A percentile compares a stretch with the other conserved stretches of the same genome.
These are phyloP conservation scores for Halcyon leucocephala DNA, from an alignment of 2,797 vertebrate genomes.

Conservation along the genomic window DNA sequence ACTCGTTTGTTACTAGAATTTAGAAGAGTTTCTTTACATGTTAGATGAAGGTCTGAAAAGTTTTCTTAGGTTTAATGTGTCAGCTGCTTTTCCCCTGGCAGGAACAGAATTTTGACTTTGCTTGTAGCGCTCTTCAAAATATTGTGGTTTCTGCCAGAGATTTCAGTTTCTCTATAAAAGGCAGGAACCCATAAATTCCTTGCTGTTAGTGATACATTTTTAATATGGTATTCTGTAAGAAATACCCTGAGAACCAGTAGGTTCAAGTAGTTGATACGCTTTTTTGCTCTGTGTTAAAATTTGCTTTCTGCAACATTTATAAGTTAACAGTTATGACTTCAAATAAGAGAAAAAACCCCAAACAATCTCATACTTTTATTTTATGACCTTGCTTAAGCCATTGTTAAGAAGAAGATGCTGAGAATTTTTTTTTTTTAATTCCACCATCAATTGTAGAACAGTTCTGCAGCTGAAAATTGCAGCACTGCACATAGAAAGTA, in stretches of 20 bases:
- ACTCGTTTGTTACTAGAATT: slow-evolving; percentile 37
- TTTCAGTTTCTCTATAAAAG: background rate
- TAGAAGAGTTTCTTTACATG: slow-evolving; percentile 14
- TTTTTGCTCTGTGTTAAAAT: background rate
- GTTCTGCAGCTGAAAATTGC: background rate
- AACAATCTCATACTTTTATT: background rate
- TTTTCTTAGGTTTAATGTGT: slow-evolving; percentile 31
- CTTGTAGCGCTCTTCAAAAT: background rate
- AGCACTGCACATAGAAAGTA: background rate
- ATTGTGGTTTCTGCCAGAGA: background rate
- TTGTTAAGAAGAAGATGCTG: background rate
- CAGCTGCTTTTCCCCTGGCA: slow-evolving; percentile 16
- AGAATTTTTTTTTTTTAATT: background rate
- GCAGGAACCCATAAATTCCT: background rate
- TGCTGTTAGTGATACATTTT: background rate
- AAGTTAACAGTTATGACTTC: background rate
- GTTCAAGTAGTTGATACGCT: background rate
- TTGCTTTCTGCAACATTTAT: background rate
- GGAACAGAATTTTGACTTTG: slow-evolving; percentile 23
- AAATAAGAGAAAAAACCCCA: background rate
- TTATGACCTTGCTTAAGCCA: background rate
- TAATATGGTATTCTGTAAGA: background rate
- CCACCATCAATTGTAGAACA: background rate
- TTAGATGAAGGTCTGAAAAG: slow-evolving; percentile 31
- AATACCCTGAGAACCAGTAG: background rate